phyloP scores from a whole-genome alignment of 2,113 vertebrate genomes.

The Sinocyclocheilus anshuiensis region DNA sequence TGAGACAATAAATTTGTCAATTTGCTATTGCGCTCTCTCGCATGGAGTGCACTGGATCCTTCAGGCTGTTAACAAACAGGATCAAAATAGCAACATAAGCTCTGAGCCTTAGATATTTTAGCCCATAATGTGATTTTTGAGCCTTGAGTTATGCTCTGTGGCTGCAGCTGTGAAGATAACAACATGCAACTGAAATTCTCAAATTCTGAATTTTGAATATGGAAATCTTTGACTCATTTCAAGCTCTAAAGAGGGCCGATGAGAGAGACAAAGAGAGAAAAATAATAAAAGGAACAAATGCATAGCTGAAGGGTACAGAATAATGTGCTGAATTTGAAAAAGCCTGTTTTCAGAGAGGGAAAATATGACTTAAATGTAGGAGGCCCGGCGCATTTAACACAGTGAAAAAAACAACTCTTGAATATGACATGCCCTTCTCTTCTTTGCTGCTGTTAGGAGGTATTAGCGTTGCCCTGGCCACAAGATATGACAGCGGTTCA shows the following conservation, averaged over 20 bases:
- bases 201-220: neutral
- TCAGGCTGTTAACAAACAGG: constrained; percentile 20
- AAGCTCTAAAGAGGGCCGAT: constrained; percentile 26
- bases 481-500: constrained; percentile 35
- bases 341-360: constrained; percentile 42
- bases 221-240: constrained; percentile 3
- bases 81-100: constrained; percentile 36
- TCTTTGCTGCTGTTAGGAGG: constrained; percentile 47
- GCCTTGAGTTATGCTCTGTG: constrained; percentile 21
- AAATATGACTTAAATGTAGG: constrained; percentile 34
- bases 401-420: constrained; percentile 16
- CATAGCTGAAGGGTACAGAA: constrained; percentile 14
- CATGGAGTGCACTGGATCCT: neutral
- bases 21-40: neutral
- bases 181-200: neutral
- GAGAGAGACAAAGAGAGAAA: constrained; percentile 9
- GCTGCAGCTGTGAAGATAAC: constrained; percentile 24
- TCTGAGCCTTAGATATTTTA: constrained; percentile 19
- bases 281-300: constrained; percentile 22
- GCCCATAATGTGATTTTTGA: constrained; percentile 28
- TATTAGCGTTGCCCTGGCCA: constrained; percentile 45
- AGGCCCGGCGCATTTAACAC: constrained; percentile 4
- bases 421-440: constrained; percentile 49
- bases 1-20: neutral
- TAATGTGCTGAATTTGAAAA: constrained; percentile 30